A percentile compares a stretch with the other conserved stretches of the same genome.
Conservation (phyloP, 2,113 vertebrate genomes). For the Serinus canaria region DNA sequence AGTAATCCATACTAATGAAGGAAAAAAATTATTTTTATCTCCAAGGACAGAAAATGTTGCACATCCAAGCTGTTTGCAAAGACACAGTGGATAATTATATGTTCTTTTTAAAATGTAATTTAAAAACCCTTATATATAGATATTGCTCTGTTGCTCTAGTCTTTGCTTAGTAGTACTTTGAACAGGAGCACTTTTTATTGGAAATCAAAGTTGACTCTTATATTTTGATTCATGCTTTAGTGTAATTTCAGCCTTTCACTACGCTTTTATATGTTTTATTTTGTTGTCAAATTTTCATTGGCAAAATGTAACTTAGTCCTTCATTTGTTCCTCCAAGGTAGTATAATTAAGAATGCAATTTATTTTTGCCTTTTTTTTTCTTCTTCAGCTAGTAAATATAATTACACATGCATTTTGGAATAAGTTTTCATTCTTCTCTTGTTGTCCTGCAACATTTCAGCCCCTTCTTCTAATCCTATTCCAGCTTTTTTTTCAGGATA, state of each 20-base stretch:
- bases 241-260: conserved; percentile 32
- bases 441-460: neutral
- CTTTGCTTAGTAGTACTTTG: neutral
- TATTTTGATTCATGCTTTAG: conserved; percentile 4
- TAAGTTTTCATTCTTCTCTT: neutral
- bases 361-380: conserved; percentile 23
- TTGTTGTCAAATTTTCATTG: conserved; percentile 44
- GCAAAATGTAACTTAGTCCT: conserved; percentile 9
- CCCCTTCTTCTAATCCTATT: neutral
- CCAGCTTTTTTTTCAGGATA: neutral
- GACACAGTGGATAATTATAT: neutral
- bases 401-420: neutral
- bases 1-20: conserved; percentile 24
- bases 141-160: neutral
- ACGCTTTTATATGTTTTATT: conserved; percentile 22
- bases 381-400: conserved; percentile 23
- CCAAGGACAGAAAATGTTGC: neutral
- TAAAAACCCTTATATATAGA: neutral
- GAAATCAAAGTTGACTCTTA: neutral
- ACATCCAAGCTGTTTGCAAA: neutral
- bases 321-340: conserved; percentile 12
- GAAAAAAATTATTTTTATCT: conserved; percentile 11
- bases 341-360: neutral
- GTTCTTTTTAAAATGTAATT: neutral
- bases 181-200: neutral